Conservation (phyloP, 2,797 vertebrate species). For the Sternarchorhynchus goeldii region DNA sequence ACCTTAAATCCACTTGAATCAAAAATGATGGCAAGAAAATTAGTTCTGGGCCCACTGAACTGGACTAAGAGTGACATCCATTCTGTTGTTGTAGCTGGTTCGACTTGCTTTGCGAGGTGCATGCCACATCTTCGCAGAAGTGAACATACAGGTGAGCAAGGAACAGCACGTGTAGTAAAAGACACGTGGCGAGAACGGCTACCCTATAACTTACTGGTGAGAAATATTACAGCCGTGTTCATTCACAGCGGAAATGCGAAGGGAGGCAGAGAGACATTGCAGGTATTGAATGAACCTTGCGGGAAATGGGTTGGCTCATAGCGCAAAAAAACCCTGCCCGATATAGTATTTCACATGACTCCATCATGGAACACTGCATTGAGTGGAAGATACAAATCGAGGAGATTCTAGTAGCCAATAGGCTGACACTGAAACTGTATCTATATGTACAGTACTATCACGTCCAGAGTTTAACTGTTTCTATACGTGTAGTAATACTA, state of each 20-base stretch:
- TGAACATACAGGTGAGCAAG: slow-evolving; percentile 15
- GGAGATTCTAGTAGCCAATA: slow-evolving; percentile 54
- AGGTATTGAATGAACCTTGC: slow-evolving; percentile 70
- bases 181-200: slow-evolving; percentile 29
- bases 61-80: no score
- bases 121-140: slow-evolving; percentile 21
- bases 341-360: slow-evolving; percentile 72
- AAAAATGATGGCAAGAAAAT: no score
- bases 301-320: slow-evolving; percentile 69
- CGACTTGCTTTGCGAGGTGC: background rate
- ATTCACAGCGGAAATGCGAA: slow-evolving; percentile 32
- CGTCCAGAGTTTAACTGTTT: background rate
- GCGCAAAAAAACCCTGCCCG: slow-evolving; percentile 69
- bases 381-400: slow-evolving; percentile 61
- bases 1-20: no score
- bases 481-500: slow-evolving; percentile 11
- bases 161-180: slow-evolving; percentile 10
- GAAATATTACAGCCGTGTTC: slow-evolving; percentile 37
- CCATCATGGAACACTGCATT: slow-evolving; percentile 53
- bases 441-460: slow-evolving; percentile 12
- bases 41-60: no score
- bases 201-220: slow-evolving; percentile 55
- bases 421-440: slow-evolving; percentile 27
- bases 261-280: slow-evolving; percentile 50
- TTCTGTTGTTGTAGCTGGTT: background rate